Evolutionary conservation across 2,113 vertebrate genomes (phyloP).

Genomic region (Epinephelus moara): DNA sequence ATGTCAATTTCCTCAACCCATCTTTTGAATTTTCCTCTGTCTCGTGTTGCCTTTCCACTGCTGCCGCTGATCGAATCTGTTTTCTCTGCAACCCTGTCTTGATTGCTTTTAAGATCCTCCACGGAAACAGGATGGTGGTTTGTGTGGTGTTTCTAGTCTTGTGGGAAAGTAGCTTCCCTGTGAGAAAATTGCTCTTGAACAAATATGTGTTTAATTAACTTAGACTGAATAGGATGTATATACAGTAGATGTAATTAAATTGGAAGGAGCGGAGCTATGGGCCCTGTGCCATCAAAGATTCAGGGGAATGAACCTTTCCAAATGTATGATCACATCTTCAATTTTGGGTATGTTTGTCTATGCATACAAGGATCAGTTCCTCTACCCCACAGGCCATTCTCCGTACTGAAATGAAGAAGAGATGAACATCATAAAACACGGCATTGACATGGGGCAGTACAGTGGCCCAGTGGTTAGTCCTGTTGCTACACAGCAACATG

Average conservation of each 20-base stretch:
- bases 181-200: conserved; percentile 19
- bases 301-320: conserved; percentile 1
- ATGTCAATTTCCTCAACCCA: not conserved
- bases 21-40: not conserved
- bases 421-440: not conserved
- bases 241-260: conserved; percentile 23
- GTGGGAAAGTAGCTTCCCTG: conserved; percentile 3
- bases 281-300: conserved; percentile 3
- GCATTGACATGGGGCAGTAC: not conserved
- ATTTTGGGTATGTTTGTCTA: conserved; percentile 1
- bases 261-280: not conserved
- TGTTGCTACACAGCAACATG: not conserved
- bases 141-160: not conserved
- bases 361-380: not conserved
- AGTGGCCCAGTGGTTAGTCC: not conserved
- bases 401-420: not conserved
- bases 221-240: conserved; percentile 15
- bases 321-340: conserved; percentile 8
- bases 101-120: conserved; percentile 27
- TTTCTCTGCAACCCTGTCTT: conserved; percentile 11
- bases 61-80: conserved; percentile 10
- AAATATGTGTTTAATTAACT: conserved; percentile 55
- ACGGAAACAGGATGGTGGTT: not conserved
- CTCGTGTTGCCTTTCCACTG: not conserved
- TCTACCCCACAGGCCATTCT: not conserved